Evolutionary conservation across 2,888 invertebrate species (phyloP).

Genomic region (Eupeodes luniger): DNA sequence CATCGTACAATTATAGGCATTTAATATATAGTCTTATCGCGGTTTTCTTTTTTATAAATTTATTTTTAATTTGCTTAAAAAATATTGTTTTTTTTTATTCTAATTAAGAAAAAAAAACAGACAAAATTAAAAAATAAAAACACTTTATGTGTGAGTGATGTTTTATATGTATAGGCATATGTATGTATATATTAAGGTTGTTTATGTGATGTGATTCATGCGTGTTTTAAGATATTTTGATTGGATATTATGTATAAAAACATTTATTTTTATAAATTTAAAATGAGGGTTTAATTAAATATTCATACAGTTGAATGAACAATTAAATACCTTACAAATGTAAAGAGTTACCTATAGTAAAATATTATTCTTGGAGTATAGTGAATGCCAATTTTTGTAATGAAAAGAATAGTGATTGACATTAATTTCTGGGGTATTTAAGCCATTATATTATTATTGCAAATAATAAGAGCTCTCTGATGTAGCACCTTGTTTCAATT

Average conservation of each 20-base stretch:
- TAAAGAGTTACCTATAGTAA: background rate
- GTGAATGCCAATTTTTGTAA: background rate
- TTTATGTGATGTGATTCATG: background rate
- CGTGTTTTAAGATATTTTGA: background rate
- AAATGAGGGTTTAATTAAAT: slow-evolving; percentile 2
- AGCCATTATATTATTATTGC: background rate
- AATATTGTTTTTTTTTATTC: background rate
- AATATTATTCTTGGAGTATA: background rate
- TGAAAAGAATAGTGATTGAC: background rate
- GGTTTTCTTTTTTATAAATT: slow-evolving; percentile 39
- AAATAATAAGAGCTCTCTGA: background rate
- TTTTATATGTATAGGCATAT: background rate
- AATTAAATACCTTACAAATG: slow-evolving; percentile 6
- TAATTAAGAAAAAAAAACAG: background rate
- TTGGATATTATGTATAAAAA: background rate
- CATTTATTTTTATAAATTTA: background rate
- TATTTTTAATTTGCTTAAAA: slow-evolving; percentile 35
- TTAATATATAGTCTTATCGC: slow-evolving; percentile 76
- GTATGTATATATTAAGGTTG: background rate
- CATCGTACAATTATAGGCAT: slow-evolving; percentile 74
- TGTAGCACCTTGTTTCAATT: background rate
- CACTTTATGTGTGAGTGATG: background rate
- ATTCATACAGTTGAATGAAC: background rate
- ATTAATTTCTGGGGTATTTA: background rate
- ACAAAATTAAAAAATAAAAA: background rate